These are phyloP conservation scores for Passer domesticus DNA, from an alignment of 2,113 vertebrate genomes.

Conservation along the genomic window DNA sequence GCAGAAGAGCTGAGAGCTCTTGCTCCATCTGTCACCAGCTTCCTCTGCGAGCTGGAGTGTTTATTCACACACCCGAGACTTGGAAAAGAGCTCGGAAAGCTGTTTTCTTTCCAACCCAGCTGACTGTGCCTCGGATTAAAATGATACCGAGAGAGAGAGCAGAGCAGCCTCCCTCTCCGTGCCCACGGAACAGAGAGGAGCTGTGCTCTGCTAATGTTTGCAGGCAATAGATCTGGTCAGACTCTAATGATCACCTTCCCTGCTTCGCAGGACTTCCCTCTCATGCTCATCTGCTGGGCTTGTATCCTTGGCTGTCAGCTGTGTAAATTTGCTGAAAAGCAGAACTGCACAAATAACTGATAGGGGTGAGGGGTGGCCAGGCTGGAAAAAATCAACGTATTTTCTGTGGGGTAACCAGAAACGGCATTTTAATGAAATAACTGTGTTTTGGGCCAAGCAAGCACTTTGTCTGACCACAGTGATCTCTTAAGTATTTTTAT, in stretches of 20 bases:
- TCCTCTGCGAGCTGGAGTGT: conserved; percentile 1
- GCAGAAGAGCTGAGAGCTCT: conserved; percentile 43
- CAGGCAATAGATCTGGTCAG: not conserved
- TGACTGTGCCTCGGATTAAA: not conserved
- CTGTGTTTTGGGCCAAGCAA: not conserved
- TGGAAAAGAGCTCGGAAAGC: conserved; percentile 37
- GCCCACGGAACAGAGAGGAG: not conserved
- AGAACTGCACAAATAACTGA: conserved; percentile 51
- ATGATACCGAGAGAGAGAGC: rapidly evolving
- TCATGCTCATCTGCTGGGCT: not conserved
- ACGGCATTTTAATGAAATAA: not conserved
- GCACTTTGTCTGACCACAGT: not conserved
- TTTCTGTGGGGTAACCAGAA: not conserved
- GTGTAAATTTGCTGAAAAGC: conserved; percentile 59
- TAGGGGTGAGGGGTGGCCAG: not conserved
- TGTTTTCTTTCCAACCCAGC: conserved; percentile 2
- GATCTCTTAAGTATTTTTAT: not conserved
- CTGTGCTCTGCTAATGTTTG: not conserved
- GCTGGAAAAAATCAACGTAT: not conserved
- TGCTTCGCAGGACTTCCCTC: conserved; percentile 40
- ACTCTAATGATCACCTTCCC: conserved; percentile 14
- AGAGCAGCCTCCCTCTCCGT: not conserved
- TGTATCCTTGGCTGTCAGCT: not conserved
- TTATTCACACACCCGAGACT: conserved; percentile 1
- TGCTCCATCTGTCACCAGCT: conserved; percentile 43